phyloP scores from a whole-genome alignment of 2,797 vertebrate genomes.

The Arrhamphus sclerolepis region DNA sequence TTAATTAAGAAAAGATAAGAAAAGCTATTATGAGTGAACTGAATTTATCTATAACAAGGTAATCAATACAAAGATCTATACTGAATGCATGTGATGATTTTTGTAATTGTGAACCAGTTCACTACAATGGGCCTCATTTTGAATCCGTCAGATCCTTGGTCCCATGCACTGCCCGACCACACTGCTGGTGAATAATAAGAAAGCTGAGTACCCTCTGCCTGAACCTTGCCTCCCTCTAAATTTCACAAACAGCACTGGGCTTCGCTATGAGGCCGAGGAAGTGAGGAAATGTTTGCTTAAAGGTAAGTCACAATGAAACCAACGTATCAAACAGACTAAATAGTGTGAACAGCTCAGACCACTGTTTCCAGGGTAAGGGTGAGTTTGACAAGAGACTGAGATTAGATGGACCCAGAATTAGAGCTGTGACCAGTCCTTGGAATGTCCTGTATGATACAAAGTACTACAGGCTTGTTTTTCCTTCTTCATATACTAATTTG shows the following conservation, averaged over 20 bases:
- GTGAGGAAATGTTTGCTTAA: constrained; percentile 79
- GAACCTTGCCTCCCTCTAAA: constrained; percentile 67
- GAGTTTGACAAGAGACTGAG: constrained; percentile 5
- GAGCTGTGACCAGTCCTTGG: constrained; percentile 29
- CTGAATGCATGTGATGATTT: constrained; percentile 4
- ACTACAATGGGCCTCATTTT: neutral
- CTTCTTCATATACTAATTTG: constrained; percentile 20
- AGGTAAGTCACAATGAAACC: constrained; percentile 64
- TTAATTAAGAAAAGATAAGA: constrained; percentile 52
- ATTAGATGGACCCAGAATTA: constrained; percentile 18
- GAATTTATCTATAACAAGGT: neutral
- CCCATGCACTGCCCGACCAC: constrained; percentile 75
- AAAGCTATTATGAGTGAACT: neutral
- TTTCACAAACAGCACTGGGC: constrained; percentile 73
- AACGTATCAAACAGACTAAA: constrained; percentile 12
- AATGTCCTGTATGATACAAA: constrained; percentile 20
- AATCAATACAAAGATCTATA: constrained; percentile 17
- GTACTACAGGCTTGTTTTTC: constrained; percentile 12
- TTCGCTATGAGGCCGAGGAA: constrained; percentile 82
- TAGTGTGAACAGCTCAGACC: constrained; percentile 14
- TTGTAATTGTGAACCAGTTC: constrained; percentile 3
- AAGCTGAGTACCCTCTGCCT: constrained; percentile 61
- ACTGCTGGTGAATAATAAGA: constrained; percentile 63
- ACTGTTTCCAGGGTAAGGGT: constrained; percentile 14
- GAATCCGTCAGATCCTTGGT: constrained; percentile 53